These are phyloP conservation scores for Tyrophagus putrescentiae DNA, from an alignment of 1,140 invertebrate genomes.

Conservation along the genomic window DNA sequence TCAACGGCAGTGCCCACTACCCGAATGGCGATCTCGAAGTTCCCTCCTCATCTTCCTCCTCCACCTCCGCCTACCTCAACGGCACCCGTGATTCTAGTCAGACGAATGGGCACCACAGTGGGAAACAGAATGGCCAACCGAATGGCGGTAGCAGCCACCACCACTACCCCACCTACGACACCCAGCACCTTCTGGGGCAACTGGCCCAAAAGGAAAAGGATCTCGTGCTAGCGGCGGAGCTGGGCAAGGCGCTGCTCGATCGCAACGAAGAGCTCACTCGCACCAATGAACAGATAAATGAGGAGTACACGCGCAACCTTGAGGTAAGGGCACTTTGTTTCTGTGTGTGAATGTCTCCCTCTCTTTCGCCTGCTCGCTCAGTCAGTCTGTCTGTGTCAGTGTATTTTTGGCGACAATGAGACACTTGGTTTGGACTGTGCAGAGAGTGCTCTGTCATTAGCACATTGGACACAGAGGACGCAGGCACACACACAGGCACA, in stretches of 20 bases:
- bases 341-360: no score
- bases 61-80: no score
- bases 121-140: conserved; percentile 32
- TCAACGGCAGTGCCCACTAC: not conserved
- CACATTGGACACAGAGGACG: no score
- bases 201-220: conserved; percentile 83
- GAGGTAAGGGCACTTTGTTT: conserved; percentile 59
- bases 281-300: conserved; percentile 63
- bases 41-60: no score
- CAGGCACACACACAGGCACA: no score
- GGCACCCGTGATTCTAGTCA: conserved; percentile 10
- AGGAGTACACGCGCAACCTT: conserved; percentile 77
- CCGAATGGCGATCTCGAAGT: not conserved
- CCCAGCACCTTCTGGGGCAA: conserved; percentile 58
- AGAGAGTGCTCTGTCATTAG: no score
- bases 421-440: no score
- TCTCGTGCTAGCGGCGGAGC: conserved; percentile 74
- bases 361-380: no score
- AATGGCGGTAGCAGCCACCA: conserved; percentile 31
- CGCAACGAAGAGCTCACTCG: conserved; percentile 79
- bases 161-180: conserved; percentile 28
- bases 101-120: conserved; percentile 44
- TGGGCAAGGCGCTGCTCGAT: conserved; percentile 83
- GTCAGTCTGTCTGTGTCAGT: no score
- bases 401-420: no score